Base-by-base conservation (phyloP, 2,797 vertebrate genomes). In the Hemibagrus guttatus region DNA sequence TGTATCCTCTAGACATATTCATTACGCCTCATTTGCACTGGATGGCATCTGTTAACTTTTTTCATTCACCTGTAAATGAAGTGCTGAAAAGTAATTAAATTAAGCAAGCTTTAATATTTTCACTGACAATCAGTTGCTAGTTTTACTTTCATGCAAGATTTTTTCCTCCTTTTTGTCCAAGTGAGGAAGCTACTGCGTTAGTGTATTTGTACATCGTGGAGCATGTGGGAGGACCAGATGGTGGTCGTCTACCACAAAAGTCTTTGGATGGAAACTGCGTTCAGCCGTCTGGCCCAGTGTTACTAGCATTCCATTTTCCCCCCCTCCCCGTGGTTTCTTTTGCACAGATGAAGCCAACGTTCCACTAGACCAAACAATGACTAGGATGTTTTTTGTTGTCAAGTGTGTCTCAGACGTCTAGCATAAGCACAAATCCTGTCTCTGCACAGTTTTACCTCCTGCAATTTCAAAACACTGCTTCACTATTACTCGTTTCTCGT, bases 331-430 rank as follows among this genome's bases (percentile, higher is more conserved):
- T 17, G 4, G 0, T 42, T 54, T 64, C 19, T 23, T 21, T 31
- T 13, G 39, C 78, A 71, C 75, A 88, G 71, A 85, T 68, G 68
- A 81, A 81, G 81, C 72, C 61, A 52, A 68, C 58, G 46, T 26
- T 83, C 26, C 42, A 39, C 52, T 42, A 89, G 87, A 87, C 87
- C 88, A 89, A 90, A 87, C 88, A 88, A 85, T 83, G 59, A 76
- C 84, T 39, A 28, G 72, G 81, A 63, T 74, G 31, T 88, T 86
- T 49, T 85, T 81, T 68, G 39, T 84, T 85, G 28, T 86, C 52
- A 84, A 71, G 63, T 79, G n/a, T 69, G 31, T 68, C 80, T 83
- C 61, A 35, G 8, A 46, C 39, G 66, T 76, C 72, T 83, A 31
- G 64, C 63, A 52, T 83, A 87, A 80, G 84, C 64, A 82, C 64